Evolutionary conservation across 2,888 invertebrate genomes (phyloP).

Genomic region (Gortyna flavago): DNA sequence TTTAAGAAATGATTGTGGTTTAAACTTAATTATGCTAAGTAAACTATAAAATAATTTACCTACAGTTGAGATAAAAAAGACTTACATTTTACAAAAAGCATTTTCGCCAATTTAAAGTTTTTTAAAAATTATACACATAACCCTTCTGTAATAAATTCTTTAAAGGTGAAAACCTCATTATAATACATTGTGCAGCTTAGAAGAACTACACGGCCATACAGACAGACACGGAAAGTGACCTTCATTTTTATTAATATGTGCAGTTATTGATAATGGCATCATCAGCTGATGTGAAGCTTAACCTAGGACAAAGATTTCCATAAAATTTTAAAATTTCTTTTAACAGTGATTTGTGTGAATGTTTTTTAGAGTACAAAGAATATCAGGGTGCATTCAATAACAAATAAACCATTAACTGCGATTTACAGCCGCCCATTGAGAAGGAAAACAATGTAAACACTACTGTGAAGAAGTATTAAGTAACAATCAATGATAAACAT

Average conservation of each 20-base stretch:
- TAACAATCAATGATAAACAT: conserved; percentile 38
- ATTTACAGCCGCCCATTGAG: not conserved
- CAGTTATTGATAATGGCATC: not conserved
- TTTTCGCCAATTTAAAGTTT: too few species aligned
- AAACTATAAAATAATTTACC: too few species aligned
- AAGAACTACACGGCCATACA: not conserved
- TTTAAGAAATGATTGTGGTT: too few species aligned
- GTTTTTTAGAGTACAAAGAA: not conserved
- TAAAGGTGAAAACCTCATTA: not conserved
- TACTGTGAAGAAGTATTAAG: conserved; percentile 19
- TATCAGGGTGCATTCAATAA: not conserved
- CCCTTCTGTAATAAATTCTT: not conserved
- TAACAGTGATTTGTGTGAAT: not conserved
- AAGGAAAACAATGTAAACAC: conserved; percentile 58
- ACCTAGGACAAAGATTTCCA: not conserved
- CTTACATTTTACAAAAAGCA: too few species aligned
- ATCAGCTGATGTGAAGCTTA: not conserved
- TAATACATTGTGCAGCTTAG: not conserved
- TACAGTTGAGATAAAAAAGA: too few species aligned
- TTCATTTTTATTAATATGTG: not conserved
- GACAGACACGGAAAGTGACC: not conserved
- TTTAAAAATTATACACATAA: not conserved
- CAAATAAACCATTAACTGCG: not conserved
- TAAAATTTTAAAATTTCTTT: not conserved
- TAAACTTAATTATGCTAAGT: too few species aligned